Base-by-base conservation (phyloP, 1,140 invertebrate species). In the Vanessa tameamea region DNA sequence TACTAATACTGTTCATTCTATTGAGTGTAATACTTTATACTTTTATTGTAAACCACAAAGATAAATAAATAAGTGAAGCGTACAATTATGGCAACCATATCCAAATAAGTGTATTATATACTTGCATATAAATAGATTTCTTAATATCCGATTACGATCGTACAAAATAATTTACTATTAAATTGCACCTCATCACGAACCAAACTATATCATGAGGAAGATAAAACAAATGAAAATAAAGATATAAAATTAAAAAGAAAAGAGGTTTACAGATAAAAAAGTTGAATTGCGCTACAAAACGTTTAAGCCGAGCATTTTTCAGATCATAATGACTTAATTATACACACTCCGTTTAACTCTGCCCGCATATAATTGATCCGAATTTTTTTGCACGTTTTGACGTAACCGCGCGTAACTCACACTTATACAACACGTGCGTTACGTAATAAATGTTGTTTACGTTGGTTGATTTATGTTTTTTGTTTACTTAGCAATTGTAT, bases 301-400 rank as follows among this genome's bases (percentile, higher is more conserved):
- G 50, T 53, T 53, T 53, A 53, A 53, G 50, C 15, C 15, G 15
- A n/a, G 15, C 9, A 57, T 57, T 23, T 23, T 57, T 13, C 26
- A 61, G 13, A 15, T 61, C 31, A 43, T 61, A 61, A 61, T 13
- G 31, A 31, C 57, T 37, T 43, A 26, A 53, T 72, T 51, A 47
- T 43, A 14, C 37, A 71, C 47, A 72, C 26, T 37, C 9, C 70
- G 51, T 53, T 65, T 53, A 64, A 57, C 57, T 48, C 12, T 14
- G 47, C 63, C 55, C 70, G 55, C 50, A 64, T 26, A 66, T 48
- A 72, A 64, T 26, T 66, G 43, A 14, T 51, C 47, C 53, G 64
- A 50, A 72, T 64, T 64, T 68, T 68, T 68, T 68, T n/a, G 31
- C 66, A 31, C 37, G 37, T 43, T 31, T 61, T 6, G 12, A 61